Conservation (phyloP, 1,140 invertebrate species). For the Amphibalanus amphitrite region DNA sequence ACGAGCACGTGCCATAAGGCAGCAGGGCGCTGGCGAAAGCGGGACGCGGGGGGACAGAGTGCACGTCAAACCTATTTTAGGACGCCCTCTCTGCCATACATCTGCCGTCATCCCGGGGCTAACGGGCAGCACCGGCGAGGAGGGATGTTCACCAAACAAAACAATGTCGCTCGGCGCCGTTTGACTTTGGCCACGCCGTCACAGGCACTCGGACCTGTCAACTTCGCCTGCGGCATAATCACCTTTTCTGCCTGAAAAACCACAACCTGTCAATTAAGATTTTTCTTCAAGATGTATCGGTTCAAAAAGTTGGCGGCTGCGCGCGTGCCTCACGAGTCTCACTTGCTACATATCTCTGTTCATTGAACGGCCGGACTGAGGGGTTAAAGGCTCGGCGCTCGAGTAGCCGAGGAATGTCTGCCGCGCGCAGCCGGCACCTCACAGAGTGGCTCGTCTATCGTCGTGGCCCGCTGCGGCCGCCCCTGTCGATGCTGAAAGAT, state of each 20-base stretch:
- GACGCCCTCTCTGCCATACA: not conserved
- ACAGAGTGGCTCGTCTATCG: not conserved
- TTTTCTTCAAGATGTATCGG: not conserved
- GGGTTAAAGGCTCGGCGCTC: too few species aligned
- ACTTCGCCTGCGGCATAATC: not conserved
- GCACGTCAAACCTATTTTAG: not conserved
- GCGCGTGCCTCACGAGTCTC: not conserved
- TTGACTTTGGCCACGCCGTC: not conserved
- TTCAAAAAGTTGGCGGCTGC: not conserved
- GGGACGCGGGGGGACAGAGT: not conserved
- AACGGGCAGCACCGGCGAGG: too few species aligned
- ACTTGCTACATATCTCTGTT: not conserved
- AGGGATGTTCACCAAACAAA: not conserved
- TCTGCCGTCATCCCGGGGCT: not conserved
- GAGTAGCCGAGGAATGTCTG: not conserved
- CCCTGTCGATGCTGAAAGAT: not conserved
- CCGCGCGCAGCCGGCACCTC: not conserved
- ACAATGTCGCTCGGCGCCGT: not conserved
- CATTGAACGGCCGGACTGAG: not conserved
- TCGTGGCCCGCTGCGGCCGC: not conserved
- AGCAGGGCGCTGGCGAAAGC: not conserved
- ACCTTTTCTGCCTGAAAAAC: not conserved
- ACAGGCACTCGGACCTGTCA: not conserved
- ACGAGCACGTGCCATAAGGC: not conserved
- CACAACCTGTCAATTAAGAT: not conserved